Conservation (phyloP, 2,113 vertebrate species). For the Pollachius pollachius region DNA sequence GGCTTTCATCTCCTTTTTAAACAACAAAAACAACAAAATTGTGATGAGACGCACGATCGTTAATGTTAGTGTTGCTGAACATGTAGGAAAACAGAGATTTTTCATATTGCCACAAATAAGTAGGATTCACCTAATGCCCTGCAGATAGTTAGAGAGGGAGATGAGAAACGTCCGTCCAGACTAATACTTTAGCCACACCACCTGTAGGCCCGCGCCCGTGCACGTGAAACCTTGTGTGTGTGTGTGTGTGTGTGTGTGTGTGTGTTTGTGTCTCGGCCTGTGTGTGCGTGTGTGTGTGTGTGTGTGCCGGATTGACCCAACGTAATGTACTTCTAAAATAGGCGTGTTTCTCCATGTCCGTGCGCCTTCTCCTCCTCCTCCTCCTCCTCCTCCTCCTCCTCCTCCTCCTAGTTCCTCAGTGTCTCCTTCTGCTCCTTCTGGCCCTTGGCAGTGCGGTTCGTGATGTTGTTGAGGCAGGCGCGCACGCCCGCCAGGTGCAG, state of each 20-base stretch:
- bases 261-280: slow-evolving; percentile 28
- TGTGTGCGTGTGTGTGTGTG: slow-evolving; percentile 10
- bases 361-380: slow-evolving; percentile 18
- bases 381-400: slow-evolving; percentile 59
- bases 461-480: slow-evolving; percentile 99
- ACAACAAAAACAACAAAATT: slow-evolving; percentile 67
- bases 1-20: slow-evolving; percentile 99
- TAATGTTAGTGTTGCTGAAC: slow-evolving; percentile 82
- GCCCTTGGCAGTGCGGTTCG: slow-evolving; percentile 98
- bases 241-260: slow-evolving; percentile 5
- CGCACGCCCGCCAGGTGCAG: slow-evolving; percentile 96
- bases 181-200: slow-evolving; percentile 78
- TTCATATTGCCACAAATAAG: slow-evolving; percentile 99
- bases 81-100: slow-evolving; percentile 87
- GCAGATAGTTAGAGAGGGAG: slow-evolving; percentile 85
- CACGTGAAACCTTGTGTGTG: not conserved
- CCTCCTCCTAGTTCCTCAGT: slow-evolving; percentile 86
- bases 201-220: slow-evolving; percentile 57
- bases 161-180: slow-evolving; percentile 89
- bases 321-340: too few species aligned
- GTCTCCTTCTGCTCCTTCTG: slow-evolving; percentile 96
- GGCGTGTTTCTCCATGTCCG: not conserved
- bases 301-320: not conserved
- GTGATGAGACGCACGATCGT: slow-evolving; percentile 70
- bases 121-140: slow-evolving; percentile 99